Conservation (phyloP, 2,888 invertebrate species). For the Ferdinandea cuprea region DNA sequence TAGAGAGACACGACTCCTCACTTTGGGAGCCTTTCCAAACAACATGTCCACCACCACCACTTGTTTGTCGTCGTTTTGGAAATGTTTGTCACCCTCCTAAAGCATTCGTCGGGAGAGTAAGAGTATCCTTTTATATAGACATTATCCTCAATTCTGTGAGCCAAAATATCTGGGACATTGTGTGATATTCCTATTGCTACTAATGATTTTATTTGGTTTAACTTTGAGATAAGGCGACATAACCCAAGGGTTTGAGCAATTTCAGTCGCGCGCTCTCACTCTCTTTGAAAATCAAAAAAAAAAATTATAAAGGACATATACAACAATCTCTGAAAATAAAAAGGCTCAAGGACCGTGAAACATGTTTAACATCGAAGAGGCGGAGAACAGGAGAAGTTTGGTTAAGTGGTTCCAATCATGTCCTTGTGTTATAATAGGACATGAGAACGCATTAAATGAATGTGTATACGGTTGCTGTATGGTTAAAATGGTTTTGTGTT, state of each 20-base stretch:
- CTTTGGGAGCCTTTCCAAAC: not conserved
- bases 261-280: slow-evolving; percentile 10
- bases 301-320: slow-evolving; percentile 42
- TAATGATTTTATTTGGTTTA: slow-evolving; percentile 74
- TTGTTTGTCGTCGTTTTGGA: not conserved
- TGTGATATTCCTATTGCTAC: slow-evolving; percentile 69
- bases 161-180: slow-evolving; percentile 60
- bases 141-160: slow-evolving; percentile 61
- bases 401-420: slow-evolving; percentile 75
- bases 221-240: slow-evolving; percentile 57
- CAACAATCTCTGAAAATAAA: slow-evolving; percentile 49
- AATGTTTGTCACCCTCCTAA: slow-evolving; percentile 21
- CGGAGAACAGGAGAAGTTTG: slow-evolving; percentile 68
- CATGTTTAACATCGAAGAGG: slow-evolving; percentile 72
- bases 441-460: slow-evolving; percentile 74
- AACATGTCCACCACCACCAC: not conserved
- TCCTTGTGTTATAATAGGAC: slow-evolving; percentile 73
- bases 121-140: slow-evolving; percentile 68
- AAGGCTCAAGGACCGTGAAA: slow-evolving; percentile 44
- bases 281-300: not conserved
- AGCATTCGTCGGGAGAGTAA: slow-evolving; percentile 8
- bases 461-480: slow-evolving; percentile 45
- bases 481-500: no score
- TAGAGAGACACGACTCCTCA: slow-evolving; percentile 45
- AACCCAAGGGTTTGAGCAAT: slow-evolving; percentile 29